phyloP scores from a whole-genome alignment of 2,113 vertebrate genomes.

The Telmatochromis sp. region DNA sequence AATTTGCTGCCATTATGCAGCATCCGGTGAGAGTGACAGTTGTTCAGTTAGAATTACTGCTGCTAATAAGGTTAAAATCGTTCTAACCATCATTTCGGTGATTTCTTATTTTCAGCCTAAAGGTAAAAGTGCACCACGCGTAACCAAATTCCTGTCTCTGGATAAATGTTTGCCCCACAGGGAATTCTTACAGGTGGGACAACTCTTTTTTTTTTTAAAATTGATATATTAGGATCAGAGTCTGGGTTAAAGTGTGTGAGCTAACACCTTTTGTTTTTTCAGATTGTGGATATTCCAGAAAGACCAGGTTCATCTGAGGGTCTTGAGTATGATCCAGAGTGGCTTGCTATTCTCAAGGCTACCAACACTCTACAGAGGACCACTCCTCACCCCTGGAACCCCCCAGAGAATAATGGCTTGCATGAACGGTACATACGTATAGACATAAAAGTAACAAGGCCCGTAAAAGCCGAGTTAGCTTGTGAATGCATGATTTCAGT shows the following conservation, averaged over 20 bases:
- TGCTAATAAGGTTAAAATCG: neutral
- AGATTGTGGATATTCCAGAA: conserved; percentile 83
- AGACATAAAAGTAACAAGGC: neutral
- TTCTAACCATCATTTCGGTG: neutral
- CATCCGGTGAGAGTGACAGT: conserved; percentile 75
- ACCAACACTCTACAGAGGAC: conserved; percentile 82
- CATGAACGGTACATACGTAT: conserved; percentile 70
- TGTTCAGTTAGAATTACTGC: neutral
- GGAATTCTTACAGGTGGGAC: conserved; percentile 92
- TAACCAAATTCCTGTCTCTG: conserved; percentile 93
- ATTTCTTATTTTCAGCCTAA: conserved; percentile 46
- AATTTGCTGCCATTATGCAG: conserved; percentile 92
- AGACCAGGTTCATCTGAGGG: conserved; percentile 77
- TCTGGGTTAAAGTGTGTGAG: neutral
- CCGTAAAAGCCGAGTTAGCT: neutral
- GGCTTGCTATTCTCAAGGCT: conserved; percentile 88
- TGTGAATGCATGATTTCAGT: neutral
- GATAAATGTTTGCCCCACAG: conserved; percentile 94
- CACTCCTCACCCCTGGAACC: conserved; percentile 78
- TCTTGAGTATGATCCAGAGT: conserved; percentile 90
- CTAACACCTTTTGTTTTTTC: neutral
- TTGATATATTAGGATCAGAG: neutral
- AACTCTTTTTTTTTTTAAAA: neutral
- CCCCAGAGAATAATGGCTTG: conserved; percentile 89
- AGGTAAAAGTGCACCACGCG: conserved; percentile 75